Conservation (phyloP, 2,113 vertebrate species). For the Brevimyrus niger region DNA sequence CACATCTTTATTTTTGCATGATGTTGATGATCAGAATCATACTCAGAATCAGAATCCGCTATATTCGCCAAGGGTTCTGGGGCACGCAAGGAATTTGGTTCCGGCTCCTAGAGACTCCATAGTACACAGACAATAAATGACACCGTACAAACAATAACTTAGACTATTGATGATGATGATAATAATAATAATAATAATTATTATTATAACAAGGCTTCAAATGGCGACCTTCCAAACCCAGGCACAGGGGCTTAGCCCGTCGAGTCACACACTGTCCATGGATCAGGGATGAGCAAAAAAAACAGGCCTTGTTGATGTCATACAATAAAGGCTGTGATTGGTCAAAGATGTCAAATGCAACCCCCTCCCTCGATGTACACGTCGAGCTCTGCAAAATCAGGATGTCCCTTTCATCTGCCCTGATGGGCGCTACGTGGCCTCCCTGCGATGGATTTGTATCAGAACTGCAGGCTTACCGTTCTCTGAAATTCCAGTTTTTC, state of each 20-base stretch:
- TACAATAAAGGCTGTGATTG: neutral
- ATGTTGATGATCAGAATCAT: neutral
- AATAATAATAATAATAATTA: neutral
- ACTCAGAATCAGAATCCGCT: no score
- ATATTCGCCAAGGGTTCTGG: no score
- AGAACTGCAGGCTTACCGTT: neutral
- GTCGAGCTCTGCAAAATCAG: neutral
- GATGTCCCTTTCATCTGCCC: neutral
- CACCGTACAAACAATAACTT: no score
- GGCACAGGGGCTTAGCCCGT: neutral
- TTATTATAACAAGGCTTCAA: neutral
- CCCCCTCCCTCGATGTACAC: neutral
- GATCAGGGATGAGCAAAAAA: neutral
- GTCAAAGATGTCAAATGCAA: neutral
- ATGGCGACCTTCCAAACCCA: neutral
- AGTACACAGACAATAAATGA: no score
- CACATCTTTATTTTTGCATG: no score
- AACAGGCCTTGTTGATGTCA: neutral
- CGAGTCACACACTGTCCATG: neutral
- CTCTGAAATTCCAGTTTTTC: neutral
- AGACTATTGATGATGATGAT: no score
- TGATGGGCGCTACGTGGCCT: neutral
- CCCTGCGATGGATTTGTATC: neutral
- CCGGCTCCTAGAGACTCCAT: no score
- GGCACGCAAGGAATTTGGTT: no score